These are phyloP conservation scores for Phaedon cochleariae DNA, from an alignment of 2,888 invertebrate genomes.

Conservation along the genomic window DNA sequence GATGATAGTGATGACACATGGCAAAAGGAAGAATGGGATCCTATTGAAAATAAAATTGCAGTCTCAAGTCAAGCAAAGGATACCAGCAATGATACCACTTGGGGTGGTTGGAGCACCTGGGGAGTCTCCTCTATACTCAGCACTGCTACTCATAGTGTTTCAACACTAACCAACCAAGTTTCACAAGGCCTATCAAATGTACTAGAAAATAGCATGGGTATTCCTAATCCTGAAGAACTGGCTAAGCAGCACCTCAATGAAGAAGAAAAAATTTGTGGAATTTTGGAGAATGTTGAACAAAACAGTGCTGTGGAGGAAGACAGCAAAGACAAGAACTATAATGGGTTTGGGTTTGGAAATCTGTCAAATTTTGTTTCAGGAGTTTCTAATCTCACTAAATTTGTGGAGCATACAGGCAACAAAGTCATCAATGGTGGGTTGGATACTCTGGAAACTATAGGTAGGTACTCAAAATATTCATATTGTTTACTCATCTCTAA, in stretches of 20 bases:
- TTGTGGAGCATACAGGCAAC: constrained; percentile 71
- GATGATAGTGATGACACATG: not conserved
- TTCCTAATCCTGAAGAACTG: constrained; percentile 82
- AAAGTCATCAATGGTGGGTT: constrained; percentile 79
- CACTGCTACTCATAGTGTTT: constrained; percentile 79
- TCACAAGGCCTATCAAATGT: constrained; percentile 82
- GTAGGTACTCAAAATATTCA: constrained; percentile 57
- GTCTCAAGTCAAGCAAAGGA: not conserved
- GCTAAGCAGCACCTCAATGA: constrained; percentile 64
- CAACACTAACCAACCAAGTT: constrained; percentile 81
- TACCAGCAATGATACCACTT: constrained; percentile 26
- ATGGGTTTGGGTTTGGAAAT: constrained; percentile 61
- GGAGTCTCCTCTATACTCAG: constrained; percentile 77
- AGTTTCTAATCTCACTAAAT: constrained; percentile 70
- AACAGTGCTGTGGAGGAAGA: not conserved
- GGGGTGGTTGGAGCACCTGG: constrained; percentile 74
- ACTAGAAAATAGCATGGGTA: constrained; percentile 83
- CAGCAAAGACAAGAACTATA: constrained; percentile 8
- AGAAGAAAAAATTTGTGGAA: constrained; percentile 38
- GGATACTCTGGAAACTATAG: constrained; percentile 91
- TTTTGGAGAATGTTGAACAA: not conserved
- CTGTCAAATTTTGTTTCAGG: constrained; percentile 74
- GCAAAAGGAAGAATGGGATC: constrained; percentile 22
- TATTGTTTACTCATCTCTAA: not conserved
- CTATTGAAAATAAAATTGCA: constrained; percentile 5